Conservation (phyloP, 2,888 invertebrate species). For the Strigamia crassipes region DNA sequence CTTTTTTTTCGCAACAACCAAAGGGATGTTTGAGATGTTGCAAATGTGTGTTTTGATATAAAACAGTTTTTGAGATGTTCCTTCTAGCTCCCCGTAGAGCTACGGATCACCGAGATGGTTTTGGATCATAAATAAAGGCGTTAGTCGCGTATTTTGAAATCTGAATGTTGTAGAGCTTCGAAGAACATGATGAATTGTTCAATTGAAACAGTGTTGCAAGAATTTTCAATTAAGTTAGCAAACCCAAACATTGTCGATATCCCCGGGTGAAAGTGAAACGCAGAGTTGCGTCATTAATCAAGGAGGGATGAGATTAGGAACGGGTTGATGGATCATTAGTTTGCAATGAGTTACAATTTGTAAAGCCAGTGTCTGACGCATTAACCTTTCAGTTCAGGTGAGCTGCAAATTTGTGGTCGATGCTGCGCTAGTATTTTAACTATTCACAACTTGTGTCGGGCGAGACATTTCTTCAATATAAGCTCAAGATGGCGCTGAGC, state of each 20-base stretch:
- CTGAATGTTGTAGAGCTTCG: too few species aligned
- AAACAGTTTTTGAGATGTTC: too few species aligned
- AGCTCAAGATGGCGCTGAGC: neutral
- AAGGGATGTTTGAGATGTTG: too few species aligned
- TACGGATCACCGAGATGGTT: too few species aligned
- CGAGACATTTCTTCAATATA: too few species aligned
- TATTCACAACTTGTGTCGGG: neutral
- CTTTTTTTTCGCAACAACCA: too few species aligned
- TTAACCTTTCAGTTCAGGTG: conserved; percentile 8
- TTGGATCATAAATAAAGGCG: too few species aligned
- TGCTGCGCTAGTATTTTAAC: neutral
- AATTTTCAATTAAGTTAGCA: conserved; percentile 10
- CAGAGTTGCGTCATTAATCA: conserved; percentile 2
- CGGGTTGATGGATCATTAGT: conserved; percentile 10
- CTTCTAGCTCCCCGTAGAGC: too few species aligned
- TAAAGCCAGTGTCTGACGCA: neutral
- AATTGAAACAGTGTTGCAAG: neutral
- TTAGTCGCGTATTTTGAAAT: too few species aligned
- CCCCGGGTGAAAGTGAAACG: neutral
- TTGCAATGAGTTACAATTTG: conserved; percentile 10
- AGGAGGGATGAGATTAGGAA: conserved; percentile 2
- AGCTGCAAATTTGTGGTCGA: neutral
- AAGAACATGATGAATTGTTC: neutral
- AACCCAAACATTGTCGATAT: neutral
- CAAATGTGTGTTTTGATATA: too few species aligned